A percentile compares a stretch with the other conserved stretches of the same genome.
Evolutionary conservation across 2,113 vertebrate genomes (phyloP).

Genomic region (Semicossyphus pulcher): DNA sequence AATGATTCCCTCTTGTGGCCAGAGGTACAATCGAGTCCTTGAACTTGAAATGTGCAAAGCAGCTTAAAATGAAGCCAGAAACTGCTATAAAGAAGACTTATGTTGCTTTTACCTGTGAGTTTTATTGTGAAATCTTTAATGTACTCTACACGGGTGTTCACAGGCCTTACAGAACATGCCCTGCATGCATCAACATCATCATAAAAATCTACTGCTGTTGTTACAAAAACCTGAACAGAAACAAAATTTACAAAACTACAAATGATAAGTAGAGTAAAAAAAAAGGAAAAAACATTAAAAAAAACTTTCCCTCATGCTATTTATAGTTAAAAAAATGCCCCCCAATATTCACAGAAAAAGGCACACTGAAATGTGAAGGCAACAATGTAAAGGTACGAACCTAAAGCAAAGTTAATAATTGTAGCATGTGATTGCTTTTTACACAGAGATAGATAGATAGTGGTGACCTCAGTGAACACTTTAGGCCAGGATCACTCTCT

Average conservation of each 20-base stretch:
- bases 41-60: neutral
- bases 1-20: constrained; percentile 61
- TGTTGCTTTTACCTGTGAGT: constrained; percentile 50
- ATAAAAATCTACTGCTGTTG: constrained; percentile 42
- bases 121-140: constrained; percentile 72
- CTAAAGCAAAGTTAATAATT: constrained; percentile 2
- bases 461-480: neutral
- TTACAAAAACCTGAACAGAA: constrained; percentile 35
- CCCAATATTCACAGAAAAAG: constrained; percentile 45
- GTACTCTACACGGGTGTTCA: constrained; percentile 62
- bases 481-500: constrained; percentile 23
- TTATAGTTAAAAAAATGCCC: constrained; percentile 20
- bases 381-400: neutral
- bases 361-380: neutral
- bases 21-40: neutral
- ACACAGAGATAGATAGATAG: neutral
- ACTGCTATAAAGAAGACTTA: neutral
- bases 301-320: constrained; percentile 36
- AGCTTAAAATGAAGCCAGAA: neutral
- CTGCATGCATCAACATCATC: constrained; percentile 72
- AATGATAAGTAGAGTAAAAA: constrained; percentile 21
- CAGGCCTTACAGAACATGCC: constrained; percentile 76
- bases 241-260: constrained; percentile 67
- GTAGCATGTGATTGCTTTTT: constrained; percentile 20
- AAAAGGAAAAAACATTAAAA: constrained; percentile 2